These are phyloP conservation scores for Montipora cactus DNA, from an alignment of 64 coral and sea anemone genomes.

Conservation along the genomic window DNA sequence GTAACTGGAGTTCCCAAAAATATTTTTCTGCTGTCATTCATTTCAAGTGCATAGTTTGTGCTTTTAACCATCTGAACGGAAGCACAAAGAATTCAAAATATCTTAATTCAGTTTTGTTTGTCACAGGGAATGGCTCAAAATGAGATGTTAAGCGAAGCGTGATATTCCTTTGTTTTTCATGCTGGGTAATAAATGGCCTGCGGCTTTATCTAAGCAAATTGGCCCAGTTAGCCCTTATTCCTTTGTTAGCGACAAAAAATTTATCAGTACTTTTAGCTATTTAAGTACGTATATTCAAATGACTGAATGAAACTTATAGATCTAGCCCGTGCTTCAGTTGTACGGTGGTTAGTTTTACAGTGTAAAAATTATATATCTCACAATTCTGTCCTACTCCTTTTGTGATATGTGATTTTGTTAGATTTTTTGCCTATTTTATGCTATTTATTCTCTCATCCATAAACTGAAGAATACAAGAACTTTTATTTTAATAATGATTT, in stretches of 20 bases:
- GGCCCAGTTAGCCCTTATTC: background rate
- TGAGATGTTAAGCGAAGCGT: background rate
- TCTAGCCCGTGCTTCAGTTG: no score
- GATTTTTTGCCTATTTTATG: no score
- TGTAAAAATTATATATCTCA: no score
- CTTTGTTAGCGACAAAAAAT: background rate
- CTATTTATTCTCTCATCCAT: no score
- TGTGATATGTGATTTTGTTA: no score
- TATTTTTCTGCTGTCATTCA: background rate
- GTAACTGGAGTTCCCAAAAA: background rate
- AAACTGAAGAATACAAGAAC: no score
- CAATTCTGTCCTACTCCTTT: no score
- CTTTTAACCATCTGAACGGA: slow-evolving; percentile 3
- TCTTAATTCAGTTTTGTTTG: background rate
- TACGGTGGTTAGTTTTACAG: no score
- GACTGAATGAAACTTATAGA: no score
- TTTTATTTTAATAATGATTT: no score
- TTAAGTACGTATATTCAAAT: no score
- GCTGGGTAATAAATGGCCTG: background rate
- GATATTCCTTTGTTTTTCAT: slow-evolving; percentile 9
- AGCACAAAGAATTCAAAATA: slow-evolving; percentile 32
- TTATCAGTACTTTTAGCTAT: background rate
- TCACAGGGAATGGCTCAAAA: background rate
- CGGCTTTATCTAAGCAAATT: background rate
- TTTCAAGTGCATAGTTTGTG: background rate